A percentile compares a stretch with the other conserved stretches of the same genome.
Conservation (phyloP, 2,888 invertebrate genomes). For the Mythimna impura region DNA sequence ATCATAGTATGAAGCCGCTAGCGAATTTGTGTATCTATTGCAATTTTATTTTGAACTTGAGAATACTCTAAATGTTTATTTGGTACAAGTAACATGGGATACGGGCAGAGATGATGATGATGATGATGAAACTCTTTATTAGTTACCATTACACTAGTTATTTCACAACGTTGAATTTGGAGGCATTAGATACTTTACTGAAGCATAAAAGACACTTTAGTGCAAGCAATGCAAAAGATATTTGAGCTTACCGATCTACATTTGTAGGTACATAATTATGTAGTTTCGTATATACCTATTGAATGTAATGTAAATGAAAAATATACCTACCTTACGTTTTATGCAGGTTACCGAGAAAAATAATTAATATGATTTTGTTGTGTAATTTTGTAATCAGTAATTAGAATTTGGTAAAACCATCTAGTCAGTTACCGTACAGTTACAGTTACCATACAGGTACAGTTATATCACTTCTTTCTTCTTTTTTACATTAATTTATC, state of each 20-base stretch:
- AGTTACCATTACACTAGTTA: not conserved
- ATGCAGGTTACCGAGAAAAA: not conserved
- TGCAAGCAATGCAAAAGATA: slow-evolving; percentile 18
- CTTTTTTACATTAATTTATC: too few species aligned
- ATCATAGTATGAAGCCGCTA: slow-evolving; percentile 10
- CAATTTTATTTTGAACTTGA: not conserved
- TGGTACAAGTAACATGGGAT: not conserved
- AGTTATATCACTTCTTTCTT: too few species aligned
- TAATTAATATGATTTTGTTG: too few species aligned
- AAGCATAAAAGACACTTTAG: slow-evolving; percentile 2
- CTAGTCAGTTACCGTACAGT: too few species aligned
- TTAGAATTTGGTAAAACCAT: too few species aligned
- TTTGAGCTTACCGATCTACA: not conserved
- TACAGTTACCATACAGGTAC: too few species aligned
- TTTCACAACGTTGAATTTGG: not conserved
- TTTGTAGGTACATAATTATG: not conserved
- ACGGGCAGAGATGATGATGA: not conserved
- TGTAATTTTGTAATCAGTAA: too few species aligned
- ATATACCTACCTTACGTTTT: not conserved
- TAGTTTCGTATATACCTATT: not conserved
- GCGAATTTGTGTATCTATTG: slow-evolving; percentile 36
- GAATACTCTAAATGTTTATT: not conserved
- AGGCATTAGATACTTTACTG: not conserved
- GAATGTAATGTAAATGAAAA: not conserved
- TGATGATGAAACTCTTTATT: not conserved